A percentile compares a stretch with the other conserved stretches of the same genome.
These are phyloP conservation scores for Ailuropoda melanoleuca DNA, from an alignment of 2,113 vertebrate species.

Conservation along the genomic window DNA sequence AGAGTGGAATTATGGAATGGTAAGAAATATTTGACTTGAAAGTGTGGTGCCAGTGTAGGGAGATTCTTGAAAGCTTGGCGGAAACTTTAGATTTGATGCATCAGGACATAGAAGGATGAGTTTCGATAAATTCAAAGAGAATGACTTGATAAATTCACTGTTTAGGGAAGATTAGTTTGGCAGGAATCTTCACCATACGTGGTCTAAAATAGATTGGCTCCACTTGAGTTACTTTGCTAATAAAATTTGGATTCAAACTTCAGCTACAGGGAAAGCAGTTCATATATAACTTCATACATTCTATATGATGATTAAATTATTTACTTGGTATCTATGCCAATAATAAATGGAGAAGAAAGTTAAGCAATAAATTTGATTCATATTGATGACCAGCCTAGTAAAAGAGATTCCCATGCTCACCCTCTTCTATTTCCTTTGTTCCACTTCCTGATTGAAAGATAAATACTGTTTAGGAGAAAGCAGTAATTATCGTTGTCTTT, in stretches of 20 bases:
- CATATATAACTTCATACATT: slow-evolving; percentile 52
- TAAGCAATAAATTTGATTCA: slow-evolving; percentile 30
- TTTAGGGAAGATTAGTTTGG: slow-evolving; percentile 66
- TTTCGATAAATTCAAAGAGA: slow-evolving; percentile 63
- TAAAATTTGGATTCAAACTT: slow-evolving; percentile 68
- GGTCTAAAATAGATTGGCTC: slow-evolving; percentile 58
- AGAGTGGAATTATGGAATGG: not conserved
- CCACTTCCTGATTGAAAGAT: not conserved
- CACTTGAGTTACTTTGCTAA: slow-evolving; percentile 61
- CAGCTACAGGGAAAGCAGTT: slow-evolving; percentile 53
- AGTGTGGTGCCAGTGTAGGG: not conserved
- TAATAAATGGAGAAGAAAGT: slow-evolving; percentile 54
- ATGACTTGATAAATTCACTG: slow-evolving; percentile 56
- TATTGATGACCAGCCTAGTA: not conserved
- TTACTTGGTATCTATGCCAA: slow-evolving; percentile 41
- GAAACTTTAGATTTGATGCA: slow-evolving; percentile 53
- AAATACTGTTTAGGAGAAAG: not conserved
- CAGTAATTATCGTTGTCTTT: not conserved
- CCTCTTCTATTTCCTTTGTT: not conserved
- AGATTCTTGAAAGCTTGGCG: slow-evolving; percentile 51
- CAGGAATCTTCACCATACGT: slow-evolving; percentile 52
- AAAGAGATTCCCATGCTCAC: not conserved
- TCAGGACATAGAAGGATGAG: slow-evolving; percentile 30
- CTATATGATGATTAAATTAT: slow-evolving; percentile 58
- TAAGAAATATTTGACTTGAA: not conserved